Conservation (phyloP, 2,888 invertebrate species). For the Calliscelio sp. region DNA sequence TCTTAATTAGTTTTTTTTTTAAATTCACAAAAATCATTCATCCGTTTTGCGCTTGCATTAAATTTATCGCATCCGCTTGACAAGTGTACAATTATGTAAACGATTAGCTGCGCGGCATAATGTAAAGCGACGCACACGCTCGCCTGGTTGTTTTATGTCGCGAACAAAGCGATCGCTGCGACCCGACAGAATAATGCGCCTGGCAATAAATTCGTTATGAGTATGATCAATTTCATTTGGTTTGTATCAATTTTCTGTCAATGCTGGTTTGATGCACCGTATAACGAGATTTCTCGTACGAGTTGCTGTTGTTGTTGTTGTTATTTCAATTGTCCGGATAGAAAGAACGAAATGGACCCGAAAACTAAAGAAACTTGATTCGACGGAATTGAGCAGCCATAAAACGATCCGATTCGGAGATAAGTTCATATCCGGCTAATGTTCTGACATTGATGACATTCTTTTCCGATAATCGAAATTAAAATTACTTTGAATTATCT, state of each 20-base stretch:
- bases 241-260: slow-evolving; percentile 47
- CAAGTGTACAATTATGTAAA: slow-evolving; percentile 23
- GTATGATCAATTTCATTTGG: slow-evolving; percentile 37
- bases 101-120: slow-evolving; percentile 29
- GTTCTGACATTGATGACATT: too few relatives aligned
- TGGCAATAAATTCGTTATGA: slow-evolving; percentile 38
- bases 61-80: slow-evolving; percentile 37
- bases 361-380: not conserved
- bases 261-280: slow-evolving; percentile 22
- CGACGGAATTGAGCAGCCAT: not conserved
- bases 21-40: not conserved
- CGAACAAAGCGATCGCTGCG: slow-evolving; percentile 21
- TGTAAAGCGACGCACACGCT: not conserved
- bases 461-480: too few relatives aligned
- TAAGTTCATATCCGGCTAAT: not conserved
- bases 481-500: too few relatives aligned
- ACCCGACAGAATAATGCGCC: slow-evolving; percentile 16
- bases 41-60: not conserved
- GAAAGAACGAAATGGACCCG: not conserved
- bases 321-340: slow-evolving; percentile 7
- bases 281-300: slow-evolving; percentile 30
- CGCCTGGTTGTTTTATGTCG: slow-evolving; percentile 36
- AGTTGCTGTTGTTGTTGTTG: slow-evolving; percentile 7
- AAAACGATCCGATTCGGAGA: not conserved
- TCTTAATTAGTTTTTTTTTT: too few relatives aligned